A percentile compares a stretch with the other conserved stretches of the same genome.
These are phyloP conservation scores for Callosobruchus maculatus DNA, from an alignment of 2,888 invertebrate species.

Conservation along the genomic window DNA sequence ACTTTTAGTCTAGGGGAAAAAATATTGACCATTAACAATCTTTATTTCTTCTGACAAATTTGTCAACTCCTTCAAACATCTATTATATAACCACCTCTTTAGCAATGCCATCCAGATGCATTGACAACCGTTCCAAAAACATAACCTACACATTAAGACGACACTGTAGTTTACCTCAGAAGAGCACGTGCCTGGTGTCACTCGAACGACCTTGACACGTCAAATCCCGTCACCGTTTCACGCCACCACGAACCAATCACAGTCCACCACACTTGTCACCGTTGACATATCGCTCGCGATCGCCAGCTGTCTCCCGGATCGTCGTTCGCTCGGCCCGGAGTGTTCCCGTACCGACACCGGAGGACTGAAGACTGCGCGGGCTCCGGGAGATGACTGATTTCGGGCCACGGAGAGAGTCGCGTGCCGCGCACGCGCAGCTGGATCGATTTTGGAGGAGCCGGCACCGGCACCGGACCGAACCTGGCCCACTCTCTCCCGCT, in stretches of 20 bases:
- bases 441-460: conserved; percentile 42
- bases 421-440: conserved; percentile 39
- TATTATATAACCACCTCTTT: too few species aligned
- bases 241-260: neutral
- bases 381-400: conserved; percentile 39
- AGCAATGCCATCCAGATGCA: neutral
- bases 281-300: neutral
- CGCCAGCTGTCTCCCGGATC: neutral
- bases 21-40: too few species aligned
- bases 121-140: neutral
- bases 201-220: neutral
- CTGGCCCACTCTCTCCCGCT: conserved; percentile 36
- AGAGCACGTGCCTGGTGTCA: neutral
- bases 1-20: too few species aligned
- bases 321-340: neutral
- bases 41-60: too few species aligned
- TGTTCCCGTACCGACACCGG: conserved; percentile 26
- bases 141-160: neutral
- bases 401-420: conserved; percentile 17
- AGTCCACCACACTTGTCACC: neutral
- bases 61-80: too few species aligned
- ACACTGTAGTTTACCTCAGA: neutral
- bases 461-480: conserved; percentile 39
- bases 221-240: neutral
- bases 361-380: conserved; percentile 36